These are phyloP conservation scores for Ochropleura plecta DNA, from an alignment of 2,888 invertebrate genomes.

Conservation along the genomic window DNA sequence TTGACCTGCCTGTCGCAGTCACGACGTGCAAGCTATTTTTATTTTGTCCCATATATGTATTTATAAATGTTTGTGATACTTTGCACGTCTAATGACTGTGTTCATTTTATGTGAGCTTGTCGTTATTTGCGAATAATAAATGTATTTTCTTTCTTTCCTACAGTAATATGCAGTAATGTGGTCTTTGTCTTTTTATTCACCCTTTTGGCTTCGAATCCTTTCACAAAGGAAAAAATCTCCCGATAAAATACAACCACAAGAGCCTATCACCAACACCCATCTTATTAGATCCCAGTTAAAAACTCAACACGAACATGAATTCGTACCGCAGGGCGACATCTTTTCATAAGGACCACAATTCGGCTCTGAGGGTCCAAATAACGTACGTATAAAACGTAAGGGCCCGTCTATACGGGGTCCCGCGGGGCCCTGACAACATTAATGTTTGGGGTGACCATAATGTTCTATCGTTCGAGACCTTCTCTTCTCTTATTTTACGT, in stretches of 20 bases:
- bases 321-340: slow-evolving; percentile 57
- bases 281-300: slow-evolving; percentile 59
- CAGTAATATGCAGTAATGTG: background rate
- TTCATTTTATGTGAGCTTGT: no score
- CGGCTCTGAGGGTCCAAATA: slow-evolving; percentile 60
- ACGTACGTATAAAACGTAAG: slow-evolving; percentile 68
- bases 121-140: no score
- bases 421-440: slow-evolving; percentile 66
- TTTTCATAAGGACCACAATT: slow-evolving; percentile 66
- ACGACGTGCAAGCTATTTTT: no score
- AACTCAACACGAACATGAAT: slow-evolving; percentile 54
- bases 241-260: slow-evolving; percentile 6
- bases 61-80: no score
- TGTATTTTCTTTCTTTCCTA: no score
- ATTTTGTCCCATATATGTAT: no score
- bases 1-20: no score
- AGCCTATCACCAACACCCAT: slow-evolving; percentile 43
- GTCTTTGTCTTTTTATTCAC: background rate
- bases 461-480: background rate
- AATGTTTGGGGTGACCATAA: slow-evolving; percentile 54
- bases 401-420: slow-evolving; percentile 59
- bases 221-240: background rate
- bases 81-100: no score
- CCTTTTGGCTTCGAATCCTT: background rate
- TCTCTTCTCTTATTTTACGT: no score